Evolutionary conservation across 2,113 vertebrate genomes (phyloP).

Genomic region (Charina bottae): DNA sequence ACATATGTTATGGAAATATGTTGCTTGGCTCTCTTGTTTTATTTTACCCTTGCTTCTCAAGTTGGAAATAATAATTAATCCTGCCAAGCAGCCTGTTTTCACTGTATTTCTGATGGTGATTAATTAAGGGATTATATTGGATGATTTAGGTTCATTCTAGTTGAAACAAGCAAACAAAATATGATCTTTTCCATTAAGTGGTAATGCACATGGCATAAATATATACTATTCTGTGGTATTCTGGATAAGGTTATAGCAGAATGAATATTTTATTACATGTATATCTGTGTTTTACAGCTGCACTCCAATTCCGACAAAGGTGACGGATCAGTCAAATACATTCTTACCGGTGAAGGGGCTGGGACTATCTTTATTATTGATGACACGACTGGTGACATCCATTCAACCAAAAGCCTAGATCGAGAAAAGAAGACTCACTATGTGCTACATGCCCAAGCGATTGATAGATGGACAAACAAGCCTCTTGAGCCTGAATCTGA

Average conservation of each 20-base stretch:
- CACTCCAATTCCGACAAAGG: conserved; percentile 99
- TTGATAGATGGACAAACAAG: conserved; percentile 91
- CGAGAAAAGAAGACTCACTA: conserved; percentile 95
- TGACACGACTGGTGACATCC: conserved; percentile 95
- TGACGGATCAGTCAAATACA: conserved; percentile 95
- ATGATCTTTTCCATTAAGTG: neutral
- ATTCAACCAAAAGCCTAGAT: conserved; percentile 94
- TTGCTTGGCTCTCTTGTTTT: neutral
- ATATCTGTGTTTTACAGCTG: conserved; percentile 79
- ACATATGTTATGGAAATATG: neutral
- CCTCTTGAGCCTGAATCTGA: conserved; percentile 95
- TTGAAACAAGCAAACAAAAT: neutral
- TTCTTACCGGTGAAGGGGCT: conserved; percentile 94
- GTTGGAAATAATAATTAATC: neutral
- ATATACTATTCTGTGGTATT: neutral
- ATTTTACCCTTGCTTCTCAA: neutral
- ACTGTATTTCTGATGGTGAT: neutral
- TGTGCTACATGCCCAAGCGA: conserved; percentile 94
- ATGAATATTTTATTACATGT: neutral
- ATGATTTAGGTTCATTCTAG: neutral
- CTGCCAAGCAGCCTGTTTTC: neutral
- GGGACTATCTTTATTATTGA: conserved; percentile 96
- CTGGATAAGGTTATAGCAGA: neutral
- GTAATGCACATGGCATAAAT: neutral
- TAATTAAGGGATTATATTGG: neutral